phyloP scores from a whole-genome alignment of 2,113 vertebrate species.

The Cyphomyrus plagiostoma region DNA sequence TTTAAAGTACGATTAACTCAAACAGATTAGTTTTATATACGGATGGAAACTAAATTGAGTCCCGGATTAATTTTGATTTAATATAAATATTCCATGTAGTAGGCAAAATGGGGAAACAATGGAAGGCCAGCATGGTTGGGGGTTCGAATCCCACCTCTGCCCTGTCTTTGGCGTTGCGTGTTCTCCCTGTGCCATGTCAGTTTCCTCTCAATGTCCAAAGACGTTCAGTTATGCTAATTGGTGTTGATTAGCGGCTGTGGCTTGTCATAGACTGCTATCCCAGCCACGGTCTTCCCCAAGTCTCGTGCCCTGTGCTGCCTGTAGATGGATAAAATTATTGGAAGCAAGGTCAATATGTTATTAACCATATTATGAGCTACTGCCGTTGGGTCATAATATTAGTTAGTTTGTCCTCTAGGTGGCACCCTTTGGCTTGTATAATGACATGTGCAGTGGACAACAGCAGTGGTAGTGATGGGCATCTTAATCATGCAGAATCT shows the following conservation, averaged over 20 bases:
- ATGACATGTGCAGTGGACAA: background rate
- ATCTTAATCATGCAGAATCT: background rate
- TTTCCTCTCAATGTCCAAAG: background rate
- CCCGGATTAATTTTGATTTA: background rate
- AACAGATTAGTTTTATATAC: background rate
- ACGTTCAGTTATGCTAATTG: background rate
- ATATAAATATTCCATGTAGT: background rate
- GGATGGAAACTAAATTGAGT: background rate
- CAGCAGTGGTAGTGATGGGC: background rate
- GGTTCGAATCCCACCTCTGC: background rate
- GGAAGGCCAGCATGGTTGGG: background rate
- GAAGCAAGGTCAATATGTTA: background rate
- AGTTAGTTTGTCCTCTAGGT: background rate
- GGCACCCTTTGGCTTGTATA: background rate
- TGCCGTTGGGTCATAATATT: background rate
- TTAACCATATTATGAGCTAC: background rate
- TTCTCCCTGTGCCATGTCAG: background rate
- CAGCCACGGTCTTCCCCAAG: background rate
- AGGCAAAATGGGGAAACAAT: background rate
- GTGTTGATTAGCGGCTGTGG: background rate
- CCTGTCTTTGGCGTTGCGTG: background rate
- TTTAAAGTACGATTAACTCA: background rate
- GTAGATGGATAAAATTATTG: background rate
- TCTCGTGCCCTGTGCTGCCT: background rate
- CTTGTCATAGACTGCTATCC: background rate